Evolutionary conservation across 1,140 invertebrate genomes (phyloP).

Genomic region (Monomorium pharaonis): DNA sequence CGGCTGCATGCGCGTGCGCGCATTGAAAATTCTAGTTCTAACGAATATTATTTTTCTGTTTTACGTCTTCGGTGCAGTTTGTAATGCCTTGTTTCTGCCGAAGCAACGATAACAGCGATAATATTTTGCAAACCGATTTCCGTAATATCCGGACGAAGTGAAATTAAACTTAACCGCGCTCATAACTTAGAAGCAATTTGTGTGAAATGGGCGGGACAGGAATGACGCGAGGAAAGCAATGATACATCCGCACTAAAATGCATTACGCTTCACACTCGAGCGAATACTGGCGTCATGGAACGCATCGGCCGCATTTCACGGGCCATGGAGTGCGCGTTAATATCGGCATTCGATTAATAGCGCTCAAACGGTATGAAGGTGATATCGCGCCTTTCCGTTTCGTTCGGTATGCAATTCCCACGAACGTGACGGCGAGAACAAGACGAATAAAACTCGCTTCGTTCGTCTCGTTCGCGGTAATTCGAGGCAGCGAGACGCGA

Average conservation of each 20-base stretch:
- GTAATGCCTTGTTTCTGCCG: neutral
- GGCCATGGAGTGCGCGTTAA: constrained; percentile 1
- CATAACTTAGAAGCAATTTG: neutral
- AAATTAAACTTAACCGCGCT: constrained; percentile 3
- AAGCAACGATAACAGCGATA: neutral
- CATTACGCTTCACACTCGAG: constrained; percentile 2
- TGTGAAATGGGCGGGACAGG: neutral
- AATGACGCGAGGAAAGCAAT: neutral
- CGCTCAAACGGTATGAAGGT: neutral
- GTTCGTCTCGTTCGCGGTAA: neutral
- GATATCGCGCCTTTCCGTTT: constrained; percentile 16
- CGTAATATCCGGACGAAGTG: neutral
- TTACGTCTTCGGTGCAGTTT: neutral
- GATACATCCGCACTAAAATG: neutral
- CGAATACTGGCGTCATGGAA: constrained; percentile 28
- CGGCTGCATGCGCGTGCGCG: neutral
- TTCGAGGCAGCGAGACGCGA: neutral
- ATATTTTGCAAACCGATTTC: neutral
- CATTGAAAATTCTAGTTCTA: neutral
- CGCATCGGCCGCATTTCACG: constrained; percentile 4
- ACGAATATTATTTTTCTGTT: neutral
- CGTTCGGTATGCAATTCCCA: constrained; percentile 13
- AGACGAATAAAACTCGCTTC: neutral
- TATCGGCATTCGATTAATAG: constrained; percentile 24
- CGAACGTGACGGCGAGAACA: neutral